Conservation (phyloP, 2,888 invertebrate genomes). For the Tigriopus californicus region DNA sequence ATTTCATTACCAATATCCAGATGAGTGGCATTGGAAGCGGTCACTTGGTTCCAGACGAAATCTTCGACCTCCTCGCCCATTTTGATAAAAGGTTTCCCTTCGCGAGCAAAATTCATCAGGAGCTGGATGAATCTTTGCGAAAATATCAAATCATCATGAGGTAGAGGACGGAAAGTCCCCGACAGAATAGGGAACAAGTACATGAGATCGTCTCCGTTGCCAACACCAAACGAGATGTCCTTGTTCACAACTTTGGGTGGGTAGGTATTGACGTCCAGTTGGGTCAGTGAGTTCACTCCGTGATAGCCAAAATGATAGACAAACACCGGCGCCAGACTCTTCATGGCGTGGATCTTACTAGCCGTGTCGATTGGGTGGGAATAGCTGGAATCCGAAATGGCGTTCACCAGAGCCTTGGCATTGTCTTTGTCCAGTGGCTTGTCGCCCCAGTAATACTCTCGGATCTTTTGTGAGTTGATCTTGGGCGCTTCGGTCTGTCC, state of each 20-base stretch:
- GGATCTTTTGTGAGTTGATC: conserved; percentile 2
- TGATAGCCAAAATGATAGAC: conserved; percentile 13
- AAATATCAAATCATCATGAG: conserved; percentile 4
- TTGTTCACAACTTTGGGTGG: conserved; percentile 1
- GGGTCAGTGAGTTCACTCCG: background rate
- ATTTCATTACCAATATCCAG: conserved; percentile 12
- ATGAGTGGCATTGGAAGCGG: conserved; percentile 3
- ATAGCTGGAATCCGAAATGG: conserved; percentile 8
- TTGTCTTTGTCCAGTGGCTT: background rate
- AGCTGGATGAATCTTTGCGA: conserved; percentile 8
- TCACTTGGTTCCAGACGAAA: conserved; percentile 6
- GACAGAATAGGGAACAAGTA: conserved; percentile 8
- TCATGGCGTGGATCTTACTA: conserved; percentile 10
- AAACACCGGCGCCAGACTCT: conserved; percentile 1
- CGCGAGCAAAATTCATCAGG: background rate
- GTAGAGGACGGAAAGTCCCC: conserved; percentile 1
- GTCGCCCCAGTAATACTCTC: conserved; percentile 4
- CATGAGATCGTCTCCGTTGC: conserved; percentile 11
- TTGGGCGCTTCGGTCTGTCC: conserved; percentile 13
- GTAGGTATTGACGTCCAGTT: background rate
- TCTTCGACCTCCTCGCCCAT: background rate
- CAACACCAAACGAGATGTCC: background rate
- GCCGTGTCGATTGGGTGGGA: conserved; percentile 12
- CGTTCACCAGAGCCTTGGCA: background rate
- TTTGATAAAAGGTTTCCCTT: conserved; percentile 9